Percentiles rank a stretch among this genome's conserved stretches.
Evolutionary conservation across 1,140 invertebrate species (phyloP).

Genomic region (Drosophila guanche): DNA sequence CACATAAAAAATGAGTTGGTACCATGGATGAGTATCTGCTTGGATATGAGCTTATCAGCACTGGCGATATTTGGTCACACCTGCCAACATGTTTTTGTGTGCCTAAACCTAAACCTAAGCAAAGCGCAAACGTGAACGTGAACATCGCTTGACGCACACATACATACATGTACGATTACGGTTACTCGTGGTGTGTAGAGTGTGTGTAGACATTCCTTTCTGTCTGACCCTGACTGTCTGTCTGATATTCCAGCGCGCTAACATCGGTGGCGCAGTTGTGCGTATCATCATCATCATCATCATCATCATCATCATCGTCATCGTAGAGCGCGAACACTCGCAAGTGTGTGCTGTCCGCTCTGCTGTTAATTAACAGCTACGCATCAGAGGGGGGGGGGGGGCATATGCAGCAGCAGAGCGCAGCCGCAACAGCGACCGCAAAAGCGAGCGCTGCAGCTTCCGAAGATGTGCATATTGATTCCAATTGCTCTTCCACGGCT

Average conservation of each 20-base stretch:
- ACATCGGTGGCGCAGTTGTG: too few relatives aligned
- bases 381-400: constrained; percentile 11
- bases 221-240: constrained; percentile 50
- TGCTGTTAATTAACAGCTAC: constrained; percentile 50
- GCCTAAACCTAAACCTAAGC: neutral
- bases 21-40: too few relatives aligned
- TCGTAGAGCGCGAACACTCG: constrained; percentile 3
- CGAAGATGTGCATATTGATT: constrained; percentile 46
- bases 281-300: too few relatives aligned
- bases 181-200: constrained; percentile 6
- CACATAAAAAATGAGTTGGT: neutral
- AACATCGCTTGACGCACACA: too few relatives aligned
- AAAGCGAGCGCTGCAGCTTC: constrained; percentile 4
- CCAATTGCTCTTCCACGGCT: constrained; percentile 33
- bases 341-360: constrained; percentile 45
- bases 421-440: constrained; percentile 5
- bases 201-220: constrained; percentile 35
- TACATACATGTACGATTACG: too few relatives aligned
- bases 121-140: neutral
- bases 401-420: constrained; percentile 30
- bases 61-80: constrained; percentile 14
- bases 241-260: constrained; percentile 26
- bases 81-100: constrained; percentile 22
- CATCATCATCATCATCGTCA: too few relatives aligned
- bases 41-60: neutral